Evolutionary conservation across 2,113 vertebrate species (phyloP).

Genomic region (Halichoeres trimaculatus): DNA sequence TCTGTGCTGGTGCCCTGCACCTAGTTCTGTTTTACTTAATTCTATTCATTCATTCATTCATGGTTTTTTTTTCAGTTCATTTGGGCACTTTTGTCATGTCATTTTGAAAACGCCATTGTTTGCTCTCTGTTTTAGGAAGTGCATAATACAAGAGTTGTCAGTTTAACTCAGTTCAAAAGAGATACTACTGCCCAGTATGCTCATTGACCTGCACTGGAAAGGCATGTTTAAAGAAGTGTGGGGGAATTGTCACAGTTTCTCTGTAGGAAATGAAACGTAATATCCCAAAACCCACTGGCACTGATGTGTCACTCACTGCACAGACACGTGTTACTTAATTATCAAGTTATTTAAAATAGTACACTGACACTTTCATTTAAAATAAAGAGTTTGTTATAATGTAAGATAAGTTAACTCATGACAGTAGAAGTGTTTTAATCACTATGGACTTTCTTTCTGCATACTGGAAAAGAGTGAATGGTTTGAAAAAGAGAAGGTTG

Average conservation of each 20-base stretch:
- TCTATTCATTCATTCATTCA: slow-evolving; percentile 61
- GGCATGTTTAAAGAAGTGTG: slow-evolving; percentile 38
- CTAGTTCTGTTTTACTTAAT: slow-evolving; percentile 49
- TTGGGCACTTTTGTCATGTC: slow-evolving; percentile 63
- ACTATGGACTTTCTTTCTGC: slow-evolving; percentile 38
- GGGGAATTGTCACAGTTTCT: not conserved
- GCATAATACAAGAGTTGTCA: slow-evolving; percentile 62
- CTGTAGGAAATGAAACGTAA: slow-evolving; percentile 46
- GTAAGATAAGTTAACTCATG: slow-evolving; percentile 57
- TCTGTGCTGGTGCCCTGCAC: slow-evolving; percentile 70
- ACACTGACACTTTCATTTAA: slow-evolving; percentile 79
- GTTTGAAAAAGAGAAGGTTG: slow-evolving; percentile 32
- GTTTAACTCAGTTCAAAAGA: slow-evolving; percentile 44
- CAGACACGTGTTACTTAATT: slow-evolving; percentile 53
- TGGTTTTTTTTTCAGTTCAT: slow-evolving; percentile 56
- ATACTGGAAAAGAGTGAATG: slow-evolving; percentile 49
- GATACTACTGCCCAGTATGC: slow-evolving; percentile 45
- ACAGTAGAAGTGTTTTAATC: slow-evolving; percentile 37
- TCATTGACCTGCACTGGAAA: slow-evolving; percentile 76
- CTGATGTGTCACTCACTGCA: slow-evolving; percentile 57
- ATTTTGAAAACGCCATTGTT: slow-evolving; percentile 54
- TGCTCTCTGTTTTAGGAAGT: slow-evolving; percentile 75
- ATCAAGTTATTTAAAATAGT: slow-evolving; percentile 75
- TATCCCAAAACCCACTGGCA: slow-evolving; percentile 45
- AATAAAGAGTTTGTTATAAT: slow-evolving; percentile 59